Percentiles rank a stretch among this genome's conserved stretches.
These are phyloP conservation scores for Dasypogon diadema DNA, from an alignment of 2,888 invertebrate species.

Conservation along the genomic window DNA sequence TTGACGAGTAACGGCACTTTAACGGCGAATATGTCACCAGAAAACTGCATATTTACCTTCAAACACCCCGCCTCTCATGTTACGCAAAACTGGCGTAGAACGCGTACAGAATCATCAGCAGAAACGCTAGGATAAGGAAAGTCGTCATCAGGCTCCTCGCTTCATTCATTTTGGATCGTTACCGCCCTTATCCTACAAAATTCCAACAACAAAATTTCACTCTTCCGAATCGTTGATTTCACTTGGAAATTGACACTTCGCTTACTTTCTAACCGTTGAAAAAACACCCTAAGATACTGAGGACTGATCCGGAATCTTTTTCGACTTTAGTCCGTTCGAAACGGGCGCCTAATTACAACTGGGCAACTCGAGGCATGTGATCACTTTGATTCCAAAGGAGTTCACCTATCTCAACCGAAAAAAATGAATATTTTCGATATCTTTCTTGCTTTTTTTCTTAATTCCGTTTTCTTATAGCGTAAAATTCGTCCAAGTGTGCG, in stretches of 20 bases:
- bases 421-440: constrained; percentile 24
- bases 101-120: constrained; percentile 76
- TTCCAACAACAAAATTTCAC: constrained; percentile 30
- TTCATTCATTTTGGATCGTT: constrained; percentile 69
- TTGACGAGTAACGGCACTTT: too few species aligned
- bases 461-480: not conserved
- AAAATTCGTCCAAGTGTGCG: constrained; percentile 1
- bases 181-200: constrained; percentile 19
- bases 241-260: not conserved
- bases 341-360: constrained; percentile 35
- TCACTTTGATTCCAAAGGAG: constrained; percentile 41
- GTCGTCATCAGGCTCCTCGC: constrained; percentile 78
- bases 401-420: constrained; percentile 25
- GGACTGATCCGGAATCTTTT: not conserved
- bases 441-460: not conserved
- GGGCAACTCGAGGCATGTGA: constrained; percentile 4
- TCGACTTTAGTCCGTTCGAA: constrained; percentile 16
- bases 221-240: not conserved
- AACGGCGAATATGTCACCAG: too few species aligned
- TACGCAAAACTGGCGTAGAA: constrained; percentile 73
- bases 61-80: not conserved
- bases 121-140: constrained; percentile 76
- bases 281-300: constrained; percentile 9
- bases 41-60: constrained; percentile 10
- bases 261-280: constrained; percentile 31